Evolutionary conservation across 2,113 vertebrate genomes (phyloP).

Genomic region (Varanus komodoensis): DNA sequence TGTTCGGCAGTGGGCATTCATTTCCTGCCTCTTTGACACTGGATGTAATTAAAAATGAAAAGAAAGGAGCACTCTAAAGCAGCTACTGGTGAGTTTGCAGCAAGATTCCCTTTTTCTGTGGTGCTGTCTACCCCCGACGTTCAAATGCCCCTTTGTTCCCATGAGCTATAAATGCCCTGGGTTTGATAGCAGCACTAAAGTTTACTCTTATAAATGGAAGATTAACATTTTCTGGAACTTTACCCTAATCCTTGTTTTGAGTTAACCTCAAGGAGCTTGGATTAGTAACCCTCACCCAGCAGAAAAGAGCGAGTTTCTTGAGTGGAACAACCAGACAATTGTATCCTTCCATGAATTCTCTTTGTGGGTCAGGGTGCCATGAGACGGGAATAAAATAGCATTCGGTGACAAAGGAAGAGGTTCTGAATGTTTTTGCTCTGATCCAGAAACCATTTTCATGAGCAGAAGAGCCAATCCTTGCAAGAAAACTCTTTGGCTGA

Average conservation of each 20-base stretch:
- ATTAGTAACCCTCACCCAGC: constrained; percentile 91
- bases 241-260: constrained; percentile 92
- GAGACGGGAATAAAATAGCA: constrained; percentile 68
- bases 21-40: constrained; percentile 71
- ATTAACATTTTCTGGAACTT: constrained; percentile 89
- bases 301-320: constrained; percentile 78
- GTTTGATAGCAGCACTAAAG: constrained; percentile 76
- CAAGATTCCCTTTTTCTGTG: constrained; percentile 67
- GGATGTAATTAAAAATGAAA: constrained; percentile 82
- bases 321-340: constrained; percentile 80
- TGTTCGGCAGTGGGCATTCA: constrained; percentile 76
- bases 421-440: constrained; percentile 46
- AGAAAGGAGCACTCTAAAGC: constrained; percentile 79
- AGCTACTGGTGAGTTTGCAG: constrained; percentile 79
- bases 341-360: constrained; percentile 76
- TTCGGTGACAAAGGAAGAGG: constrained; percentile 68
- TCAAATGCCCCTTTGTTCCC: constrained; percentile 87
- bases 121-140: constrained; percentile 56
- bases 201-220: constrained; percentile 84
- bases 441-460: background rate
- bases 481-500: background rate
- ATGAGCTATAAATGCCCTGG: constrained; percentile 77
- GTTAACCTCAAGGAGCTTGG: constrained; percentile 90
- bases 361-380: constrained; percentile 58
- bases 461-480: background rate